Evolutionary conservation across 2,888 invertebrate species (phyloP).

Genomic region (Shargacucullia verbasci): DNA sequence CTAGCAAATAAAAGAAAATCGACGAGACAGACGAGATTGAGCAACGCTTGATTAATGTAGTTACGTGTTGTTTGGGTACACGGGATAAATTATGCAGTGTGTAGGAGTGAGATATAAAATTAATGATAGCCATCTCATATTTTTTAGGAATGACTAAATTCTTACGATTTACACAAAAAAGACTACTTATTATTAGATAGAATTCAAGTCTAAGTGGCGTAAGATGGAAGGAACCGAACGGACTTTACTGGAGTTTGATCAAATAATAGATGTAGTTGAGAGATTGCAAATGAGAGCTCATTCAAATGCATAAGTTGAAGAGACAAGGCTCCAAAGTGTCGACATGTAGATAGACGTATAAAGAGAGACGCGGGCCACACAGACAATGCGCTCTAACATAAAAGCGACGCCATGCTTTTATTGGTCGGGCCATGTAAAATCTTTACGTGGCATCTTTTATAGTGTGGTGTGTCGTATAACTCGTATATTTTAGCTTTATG

Average conservation of each 20-base stretch:
- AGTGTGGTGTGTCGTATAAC: constrained; percentile 78
- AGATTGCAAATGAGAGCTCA: constrained; percentile 20
- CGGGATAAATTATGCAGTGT: constrained; percentile 45
- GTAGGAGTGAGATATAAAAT: constrained; percentile 46
- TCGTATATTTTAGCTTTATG: constrained; percentile 83
- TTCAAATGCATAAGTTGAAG: constrained; percentile 30
- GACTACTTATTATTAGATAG: too few species aligned
- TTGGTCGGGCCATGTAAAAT: constrained; percentile 77
- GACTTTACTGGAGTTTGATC: too few species aligned
- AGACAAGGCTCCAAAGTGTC: constrained; percentile 51
- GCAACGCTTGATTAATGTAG: constrained; percentile 50
- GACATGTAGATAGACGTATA: constrained; percentile 53
- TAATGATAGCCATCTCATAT: constrained; percentile 29
- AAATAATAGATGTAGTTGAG: neutral
- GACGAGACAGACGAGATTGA: constrained; percentile 41
- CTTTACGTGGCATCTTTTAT: constrained; percentile 81
- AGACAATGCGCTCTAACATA: constrained; percentile 78
- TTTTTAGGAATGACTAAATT: neutral
- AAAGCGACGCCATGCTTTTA: constrained; percentile 79
- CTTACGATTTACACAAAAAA: too few species aligned
- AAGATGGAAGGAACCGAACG: too few species aligned
- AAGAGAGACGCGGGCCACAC: constrained; percentile 64
- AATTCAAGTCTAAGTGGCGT: too few species aligned
- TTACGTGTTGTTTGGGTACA: constrained; percentile 38
- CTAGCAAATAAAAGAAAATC: constrained; percentile 55